Percentiles rank a stretch among this genome's conserved stretches.
Conservation (phyloP, 1,140 invertebrate species). For the Microplitis mediator region DNA sequence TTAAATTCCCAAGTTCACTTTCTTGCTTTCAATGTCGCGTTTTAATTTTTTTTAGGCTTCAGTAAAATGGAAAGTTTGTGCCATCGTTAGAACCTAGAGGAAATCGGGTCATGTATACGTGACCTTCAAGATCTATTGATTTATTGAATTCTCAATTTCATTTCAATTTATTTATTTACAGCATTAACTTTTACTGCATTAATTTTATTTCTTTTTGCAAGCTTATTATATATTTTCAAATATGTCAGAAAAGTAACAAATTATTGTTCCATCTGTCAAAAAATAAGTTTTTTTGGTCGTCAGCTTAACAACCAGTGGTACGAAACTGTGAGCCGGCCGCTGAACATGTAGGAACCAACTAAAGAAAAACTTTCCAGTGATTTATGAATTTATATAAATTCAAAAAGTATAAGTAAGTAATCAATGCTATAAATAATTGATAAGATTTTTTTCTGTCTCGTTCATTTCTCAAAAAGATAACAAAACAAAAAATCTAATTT, state of each 20-base stretch:
- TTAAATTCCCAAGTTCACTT: neutral
- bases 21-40: neutral
- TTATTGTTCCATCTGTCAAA: neutral
- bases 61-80: conserved; percentile 49
- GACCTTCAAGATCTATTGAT: conserved; percentile 13
- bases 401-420: too few relatives aligned
- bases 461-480: too few relatives aligned
- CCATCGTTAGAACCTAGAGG: neutral
- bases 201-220: neutral
- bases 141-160: neutral
- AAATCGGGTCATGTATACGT: conserved; percentile 17
- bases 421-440: too few relatives aligned
- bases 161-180: neutral
- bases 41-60: conserved; percentile 41
- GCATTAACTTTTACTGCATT: neutral
- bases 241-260: neutral
- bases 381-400: too few relatives aligned
- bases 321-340: too few relatives aligned
- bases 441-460: too few relatives aligned
- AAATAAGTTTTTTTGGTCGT: too few relatives aligned
- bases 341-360: too few relatives aligned
- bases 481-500: too few relatives aligned
- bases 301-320: too few relatives aligned
- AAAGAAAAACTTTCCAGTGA: too few relatives aligned
- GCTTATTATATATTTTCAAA: too few relatives aligned